These are phyloP conservation scores for Leptodactylus fuscus DNA, from an alignment of 2,113 vertebrate species.

Conservation along the genomic window DNA sequence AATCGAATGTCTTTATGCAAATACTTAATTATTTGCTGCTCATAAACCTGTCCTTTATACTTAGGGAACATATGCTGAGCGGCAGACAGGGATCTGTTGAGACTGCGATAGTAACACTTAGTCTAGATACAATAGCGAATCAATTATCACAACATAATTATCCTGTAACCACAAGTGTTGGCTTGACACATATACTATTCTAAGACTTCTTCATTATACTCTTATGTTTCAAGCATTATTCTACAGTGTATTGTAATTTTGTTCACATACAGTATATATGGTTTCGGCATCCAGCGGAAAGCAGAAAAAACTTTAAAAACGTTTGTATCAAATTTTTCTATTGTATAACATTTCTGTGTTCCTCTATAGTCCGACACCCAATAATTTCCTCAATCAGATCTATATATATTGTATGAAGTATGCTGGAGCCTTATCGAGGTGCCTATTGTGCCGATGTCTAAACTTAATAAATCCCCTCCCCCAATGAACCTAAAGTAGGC, in stretches of 20 bases:
- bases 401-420: no score
- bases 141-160: conserved; percentile 43
- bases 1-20: conserved; percentile 21
- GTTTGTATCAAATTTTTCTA: no score
- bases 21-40: conserved; percentile 39
- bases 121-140: conserved; percentile 25
- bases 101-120: conserved; percentile 19
- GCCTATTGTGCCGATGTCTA: no score
- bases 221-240: no score
- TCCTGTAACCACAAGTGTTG: background rate
- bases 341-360: no score
- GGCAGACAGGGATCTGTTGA: conserved; percentile 17
- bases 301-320: no score
- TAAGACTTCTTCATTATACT: background rate
- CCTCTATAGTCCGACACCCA: no score
- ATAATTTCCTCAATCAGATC: no score
- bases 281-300: background rate
- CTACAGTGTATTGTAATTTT: background rate
- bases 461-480: no score
- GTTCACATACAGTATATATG: no score
- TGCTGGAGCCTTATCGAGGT: no score
- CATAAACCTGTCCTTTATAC: conserved; percentile 28
- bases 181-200: conserved; percentile 13
- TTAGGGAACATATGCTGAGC: conserved; percentile 23
- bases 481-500: no score